These are phyloP conservation scores for Gibbula magus DNA, from an alignment of 2,888 invertebrate species.

Conservation along the genomic window DNA sequence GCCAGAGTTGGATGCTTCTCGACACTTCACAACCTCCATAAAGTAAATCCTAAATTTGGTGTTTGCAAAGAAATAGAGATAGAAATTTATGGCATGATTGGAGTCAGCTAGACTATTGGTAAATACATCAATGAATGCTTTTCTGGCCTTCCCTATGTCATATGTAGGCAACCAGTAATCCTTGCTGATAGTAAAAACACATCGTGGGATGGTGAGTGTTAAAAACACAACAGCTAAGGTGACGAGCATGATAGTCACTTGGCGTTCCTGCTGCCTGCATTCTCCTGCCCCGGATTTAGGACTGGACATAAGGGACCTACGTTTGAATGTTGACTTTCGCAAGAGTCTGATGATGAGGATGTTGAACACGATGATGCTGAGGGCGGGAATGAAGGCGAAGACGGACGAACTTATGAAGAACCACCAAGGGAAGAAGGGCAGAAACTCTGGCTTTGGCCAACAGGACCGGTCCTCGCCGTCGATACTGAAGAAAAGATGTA, in stretches of 20 bases:
- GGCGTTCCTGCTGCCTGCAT: not conserved
- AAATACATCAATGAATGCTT: not conserved
- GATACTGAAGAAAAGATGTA: not conserved
- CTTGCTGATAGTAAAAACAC: not conserved
- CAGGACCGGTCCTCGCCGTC: no score
- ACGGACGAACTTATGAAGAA: conserved; percentile 4
- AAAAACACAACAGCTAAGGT: not conserved
- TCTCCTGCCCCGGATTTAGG: not conserved
- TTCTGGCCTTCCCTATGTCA: not conserved
- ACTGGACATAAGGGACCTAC: not conserved
- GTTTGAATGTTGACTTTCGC: not conserved
- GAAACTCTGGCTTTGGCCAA: no score
- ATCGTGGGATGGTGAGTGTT: not conserved
- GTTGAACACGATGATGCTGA: not conserved
- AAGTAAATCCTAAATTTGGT: no score
- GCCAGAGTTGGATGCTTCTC: no score
- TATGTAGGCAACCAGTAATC: not conserved
- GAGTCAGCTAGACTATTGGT: not conserved
- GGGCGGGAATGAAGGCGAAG: not conserved
- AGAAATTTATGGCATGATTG: no score
- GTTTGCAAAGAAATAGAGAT: no score
- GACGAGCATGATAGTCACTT: not conserved
- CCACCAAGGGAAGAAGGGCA: not conserved
- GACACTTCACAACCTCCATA: no score
- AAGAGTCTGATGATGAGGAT: not conserved